Base-by-base conservation (phyloP, 2,113 vertebrate genomes). In the Galeopterus variegatus region DNA sequence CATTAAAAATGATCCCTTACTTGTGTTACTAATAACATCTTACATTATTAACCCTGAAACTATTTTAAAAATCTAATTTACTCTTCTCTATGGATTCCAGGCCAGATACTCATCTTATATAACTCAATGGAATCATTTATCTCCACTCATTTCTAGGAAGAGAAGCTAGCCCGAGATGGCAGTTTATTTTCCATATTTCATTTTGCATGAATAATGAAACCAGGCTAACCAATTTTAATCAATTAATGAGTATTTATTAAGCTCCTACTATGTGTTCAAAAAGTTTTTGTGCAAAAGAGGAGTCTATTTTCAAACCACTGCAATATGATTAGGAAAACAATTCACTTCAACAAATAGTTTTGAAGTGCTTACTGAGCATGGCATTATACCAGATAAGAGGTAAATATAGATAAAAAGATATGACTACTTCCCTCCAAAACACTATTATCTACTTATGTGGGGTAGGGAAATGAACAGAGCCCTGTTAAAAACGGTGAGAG, bases 21-120 rank as follows among this genome's bases (percentile, higher is more conserved):
- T 90, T 84, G 84, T 97, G 36, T 95, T 96, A 94, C 75, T 97
- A 97, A 97, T 97, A 94, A 90, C 83, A 97, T 80, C 88, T 67
- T 94, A 93, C 96, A 96, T 97, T 97, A 88, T 97, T 96, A 90
- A 96, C 88, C 90, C 80, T 91, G 96, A 95, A 92, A 79, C 92
- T 94, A 97, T 97, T 98, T 96, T 82, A 98, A 98, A 97, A 96
- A 69, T 36, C 93, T 87, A 67, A 72, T 95, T 98, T 97, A 21
- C 76, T 97, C 92, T 97, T 92, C 95, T 96, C 92, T 92, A 76
- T 85, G 69, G 79, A 64, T 24, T 26, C 94, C 95, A 65, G 69
- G n/a, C 67, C 28, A 80, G 82, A 96, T 75, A 86, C 73, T 89
- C 88, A 96, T 91, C 65, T 83, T 41, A 6, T 15, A 48, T 84